Evolutionary conservation across 2,888 invertebrate genomes (phyloP), one percentile per base, ranked within the genome.

Genomic region (Cloeon dipterum): DNA sequence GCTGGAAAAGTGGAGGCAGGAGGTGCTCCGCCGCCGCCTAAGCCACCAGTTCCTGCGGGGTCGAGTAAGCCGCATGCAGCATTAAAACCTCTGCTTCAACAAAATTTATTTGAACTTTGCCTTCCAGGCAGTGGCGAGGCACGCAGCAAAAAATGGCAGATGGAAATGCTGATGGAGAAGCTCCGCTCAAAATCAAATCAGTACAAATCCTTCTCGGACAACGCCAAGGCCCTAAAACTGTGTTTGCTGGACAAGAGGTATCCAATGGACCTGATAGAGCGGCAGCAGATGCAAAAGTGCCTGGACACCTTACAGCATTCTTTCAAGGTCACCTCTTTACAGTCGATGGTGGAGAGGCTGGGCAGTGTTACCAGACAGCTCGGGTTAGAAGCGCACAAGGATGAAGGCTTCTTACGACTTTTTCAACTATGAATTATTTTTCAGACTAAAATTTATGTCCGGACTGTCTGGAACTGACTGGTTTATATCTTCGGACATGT

Each of bases 401-500:
- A 36, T 38, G 23, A 26, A 17, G 20, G 13, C 35, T 20, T 13
- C n/a, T 13, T 34, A 10, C 26, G 4, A 26, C 8, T 8, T 5
- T 20, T 19, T 25, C 16, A 7, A 1, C 5, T n/a, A 32, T 37
- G 19, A 37, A n/a, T n/a, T n/a, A n/a, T n/a, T n/a, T n/a, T 54
- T 34, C 56, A 79, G 79, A 26, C 63, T 89, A 39, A 86, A 88
- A 54, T 86, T 88, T 57, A 78, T 81, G 51, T 76, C 79, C 42
- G 83, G 81, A 38, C 70, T 75, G 40, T 73, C 77, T 35, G 77
- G 77, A 32, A 73, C 74, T 4, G 77, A 78, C 50, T 65, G 85
- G 42, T 88, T 88, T 52, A 88, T 93, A 54, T 88, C 85, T 26
- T 88, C 88, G 0, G 93, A 93, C 52, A 89, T 91, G 89, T 93